Evolutionary conservation across 1,140 invertebrate species (phyloP).

Genomic region (Andricus grossulariae): DNA sequence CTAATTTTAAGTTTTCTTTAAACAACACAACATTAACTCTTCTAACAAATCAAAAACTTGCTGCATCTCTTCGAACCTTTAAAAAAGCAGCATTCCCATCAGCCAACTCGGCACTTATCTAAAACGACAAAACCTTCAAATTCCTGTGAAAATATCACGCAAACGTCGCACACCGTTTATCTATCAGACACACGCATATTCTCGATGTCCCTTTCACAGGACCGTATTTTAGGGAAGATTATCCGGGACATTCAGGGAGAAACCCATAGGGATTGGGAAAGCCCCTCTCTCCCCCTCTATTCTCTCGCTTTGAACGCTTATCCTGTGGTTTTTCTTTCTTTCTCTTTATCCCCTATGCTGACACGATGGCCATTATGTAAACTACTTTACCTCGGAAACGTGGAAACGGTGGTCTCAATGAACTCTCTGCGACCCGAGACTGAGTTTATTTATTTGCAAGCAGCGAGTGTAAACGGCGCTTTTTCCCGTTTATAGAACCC

Average conservation of each 20-base stretch:
- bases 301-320: conserved; percentile 13
- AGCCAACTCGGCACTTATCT: neutral
- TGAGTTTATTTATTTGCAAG: conserved; percentile 43
- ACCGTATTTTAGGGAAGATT: conserved; percentile 31
- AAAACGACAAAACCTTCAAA: conserved; percentile 4
- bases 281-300: neutral
- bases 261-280: neutral
- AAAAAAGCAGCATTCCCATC: too few relatives aligned
- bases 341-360: conserved; percentile 28
- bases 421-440: neutral
- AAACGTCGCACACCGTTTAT: conserved; percentile 25
- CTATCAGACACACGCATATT: conserved; percentile 23
- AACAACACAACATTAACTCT: too few relatives aligned
- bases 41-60: too few relatives aligned
- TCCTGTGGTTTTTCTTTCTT: conserved; percentile 19
- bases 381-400: conserved; percentile 28
- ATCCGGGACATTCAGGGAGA: conserved; percentile 17
- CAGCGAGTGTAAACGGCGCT: conserved; percentile 30
- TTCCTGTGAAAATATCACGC: conserved; percentile 13
- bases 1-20: too few relatives aligned
- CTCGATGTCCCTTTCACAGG: conserved; percentile 14
- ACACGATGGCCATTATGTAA: conserved; percentile 29
- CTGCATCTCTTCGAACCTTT: too few relatives aligned
- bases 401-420: conserved; percentile 23
- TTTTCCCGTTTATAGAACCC: neutral